Evolutionary conservation across 2,797 vertebrate species (phyloP), one percentile per base, ranked within the genome.

Genomic region (Cryptoprocta ferox): DNA sequence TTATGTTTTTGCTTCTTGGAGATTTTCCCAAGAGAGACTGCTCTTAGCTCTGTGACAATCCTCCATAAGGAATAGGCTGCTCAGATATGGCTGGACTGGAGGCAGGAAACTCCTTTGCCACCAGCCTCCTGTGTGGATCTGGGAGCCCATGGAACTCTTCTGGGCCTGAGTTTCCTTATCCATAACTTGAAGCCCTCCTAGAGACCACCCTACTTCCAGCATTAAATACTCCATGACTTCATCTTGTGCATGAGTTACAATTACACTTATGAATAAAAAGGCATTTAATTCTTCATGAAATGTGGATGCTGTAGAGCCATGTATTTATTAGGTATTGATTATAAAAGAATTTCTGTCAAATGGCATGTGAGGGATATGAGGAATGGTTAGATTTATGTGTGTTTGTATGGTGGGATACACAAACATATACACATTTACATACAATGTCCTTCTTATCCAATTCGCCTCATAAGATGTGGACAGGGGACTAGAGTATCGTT

Each of bases 321-420:
- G 16, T 70, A 7, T 87, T 37, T 70, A 7, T 87, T 37, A 73
- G 45, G 10, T 45, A 66, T 21, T 70, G 7, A 50, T 53, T 92
- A 45, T 65, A 45, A 81, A 97, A 81, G 32, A 75, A 97, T 89
- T 76, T 76, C 79, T 39, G 56, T 59, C 50, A 75, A 89, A 75
- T 50, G 80, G 53, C 32, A 39, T 6, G 12, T 82, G 48, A 71
- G 66, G 26, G 48, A 71, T 71, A 26, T 10, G n/a, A 92, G n/a
- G 28, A 87, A 75, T 86, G 37, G 12, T 63, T 78, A 73, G 75
- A 93, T 53, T 50, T 94, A 28, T 35, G 9, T 42, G 24, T 90
- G 45, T 89, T 11, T 45, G n/a, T 45, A 5, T 76, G 48, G n/a
- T 50, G 5, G 6, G 19, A n/a, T 13, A 63, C 7, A 89, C 8